Evolutionary conservation across 1,140 invertebrate genomes (phyloP).

Genomic region (Pachypeltis micranthus): DNA sequence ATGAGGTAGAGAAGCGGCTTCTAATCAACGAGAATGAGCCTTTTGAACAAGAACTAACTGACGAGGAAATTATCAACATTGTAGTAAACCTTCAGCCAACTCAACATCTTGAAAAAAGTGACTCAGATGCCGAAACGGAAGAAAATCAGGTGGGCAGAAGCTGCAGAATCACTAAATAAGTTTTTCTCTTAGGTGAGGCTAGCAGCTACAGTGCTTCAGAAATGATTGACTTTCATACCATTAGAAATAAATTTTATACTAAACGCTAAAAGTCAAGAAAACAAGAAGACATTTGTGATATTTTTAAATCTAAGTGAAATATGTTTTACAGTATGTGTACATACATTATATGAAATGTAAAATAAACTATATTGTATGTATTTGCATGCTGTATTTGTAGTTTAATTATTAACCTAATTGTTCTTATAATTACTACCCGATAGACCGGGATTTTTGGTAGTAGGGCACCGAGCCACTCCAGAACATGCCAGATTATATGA

Average conservation of each 20-base stretch:
- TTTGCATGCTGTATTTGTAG: background rate
- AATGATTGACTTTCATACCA: background rate
- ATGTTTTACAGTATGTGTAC: background rate
- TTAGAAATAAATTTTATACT: background rate
- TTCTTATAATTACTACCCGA: background rate
- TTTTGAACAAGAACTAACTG: too few relatives aligned
- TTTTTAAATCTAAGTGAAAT: background rate
- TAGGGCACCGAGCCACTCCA: background rate
- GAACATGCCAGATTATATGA: too few relatives aligned
- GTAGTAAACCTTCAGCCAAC: background rate
- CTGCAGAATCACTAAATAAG: slow-evolving; percentile 6
- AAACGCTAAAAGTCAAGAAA: background rate
- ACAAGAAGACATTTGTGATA: background rate
- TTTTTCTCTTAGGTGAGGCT: slow-evolving; percentile 1
- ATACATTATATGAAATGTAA: background rate
- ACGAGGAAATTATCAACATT: too few relatives aligned
- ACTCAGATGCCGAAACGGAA: slow-evolving; percentile 11
- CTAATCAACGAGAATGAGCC: too few relatives aligned
- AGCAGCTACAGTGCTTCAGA: background rate
- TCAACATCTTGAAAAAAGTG: too few relatives aligned
- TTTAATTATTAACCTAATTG: background rate
- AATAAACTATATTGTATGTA: background rate
- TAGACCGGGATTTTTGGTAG: background rate
- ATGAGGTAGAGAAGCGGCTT: too few relatives aligned
- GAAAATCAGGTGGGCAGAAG: background rate